Evolutionary conservation across 2,888 invertebrate species (phyloP), one percentile per base, ranked within the genome.

Genomic region (Spialia ferax): DNA sequence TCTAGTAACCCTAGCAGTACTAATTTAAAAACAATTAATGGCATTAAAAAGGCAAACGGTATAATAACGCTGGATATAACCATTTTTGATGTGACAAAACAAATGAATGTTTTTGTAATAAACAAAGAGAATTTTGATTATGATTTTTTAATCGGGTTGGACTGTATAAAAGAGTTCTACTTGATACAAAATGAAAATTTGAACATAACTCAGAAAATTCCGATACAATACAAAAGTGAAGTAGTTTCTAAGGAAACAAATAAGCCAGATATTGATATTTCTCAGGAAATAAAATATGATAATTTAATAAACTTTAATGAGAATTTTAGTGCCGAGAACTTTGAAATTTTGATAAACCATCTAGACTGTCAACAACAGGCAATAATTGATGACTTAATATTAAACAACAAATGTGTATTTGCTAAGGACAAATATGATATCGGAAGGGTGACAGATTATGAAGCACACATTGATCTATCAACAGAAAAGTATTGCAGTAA

Each of bases 401-500:
- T 23, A 10, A 61, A 68, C 38, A 48, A 65, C 38, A 60, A 67
- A 32, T 55, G 35, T 32, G 22, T 69, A 18, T 69, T 69, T 63
- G 60, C 64, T 10, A 70, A 54, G 32, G 67, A 73, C 23, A 71
- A 73, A 68, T 73, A 70, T 61, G 70, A 71, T 55, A 38, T 65
- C 7, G 70, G 70, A 6, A 61, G 26, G 23, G 70, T 71, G 6
- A 66, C 38, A 22, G 56, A 59, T 26, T 71, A 71, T 71, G 70
- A 71, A 66, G 71, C 71, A 57, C 60, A 65, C 13, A 69, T 72
- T 59, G 71, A 69, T 45, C 35, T 64, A 20, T 13, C 22, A 55
- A 73, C 71, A 38, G 75, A 70, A 22, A 79, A 75, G 70, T 77
- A 72, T 71, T 78, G 78, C 50, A 75, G 77, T 68, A 70, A 70